Evolutionary conservation across 2,888 invertebrate genomes (phyloP).

Genomic region (Leptinotarsa haldemani): DNA sequence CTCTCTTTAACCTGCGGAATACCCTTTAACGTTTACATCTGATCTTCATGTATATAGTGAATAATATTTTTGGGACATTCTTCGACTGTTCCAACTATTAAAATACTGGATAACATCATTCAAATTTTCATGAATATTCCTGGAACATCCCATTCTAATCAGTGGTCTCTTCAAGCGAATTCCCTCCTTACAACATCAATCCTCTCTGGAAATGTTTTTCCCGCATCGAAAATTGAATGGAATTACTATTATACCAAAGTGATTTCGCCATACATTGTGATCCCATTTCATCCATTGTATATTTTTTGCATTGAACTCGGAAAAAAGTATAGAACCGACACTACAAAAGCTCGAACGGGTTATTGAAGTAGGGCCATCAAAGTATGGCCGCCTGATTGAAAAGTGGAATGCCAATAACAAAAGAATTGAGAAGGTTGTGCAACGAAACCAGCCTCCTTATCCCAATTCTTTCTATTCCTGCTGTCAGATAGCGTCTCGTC

Average conservation of each 20-base stretch:
- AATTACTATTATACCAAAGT: background rate
- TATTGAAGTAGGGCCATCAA: conserved; percentile 45
- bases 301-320: conserved; percentile 11
- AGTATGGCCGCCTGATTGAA: conserved; percentile 49
- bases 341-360: conserved; percentile 32
- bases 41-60: too few relatives aligned
- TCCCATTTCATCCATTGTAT: conserved; percentile 18
- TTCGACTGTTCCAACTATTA: too few relatives aligned
- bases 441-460: conserved; percentile 41
- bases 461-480: conserved; percentile 35
- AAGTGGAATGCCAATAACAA: conserved; percentile 54
- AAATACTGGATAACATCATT: too few relatives aligned
- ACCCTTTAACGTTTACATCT: too few relatives aligned
- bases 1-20: too few relatives aligned
- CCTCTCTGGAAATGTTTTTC: background rate
- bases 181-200: background rate
- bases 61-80: too few relatives aligned
- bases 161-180: too few relatives aligned
- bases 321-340: conserved; percentile 11
- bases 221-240: background rate
- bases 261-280: conserved; percentile 3
- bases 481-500: conserved; percentile 10
- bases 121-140: too few relatives aligned
- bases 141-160: too few relatives aligned
- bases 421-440: conserved; percentile 41